phyloP scores from a whole-genome alignment of 2,797 vertebrate genomes.

The Centropyge bicolor region DNA sequence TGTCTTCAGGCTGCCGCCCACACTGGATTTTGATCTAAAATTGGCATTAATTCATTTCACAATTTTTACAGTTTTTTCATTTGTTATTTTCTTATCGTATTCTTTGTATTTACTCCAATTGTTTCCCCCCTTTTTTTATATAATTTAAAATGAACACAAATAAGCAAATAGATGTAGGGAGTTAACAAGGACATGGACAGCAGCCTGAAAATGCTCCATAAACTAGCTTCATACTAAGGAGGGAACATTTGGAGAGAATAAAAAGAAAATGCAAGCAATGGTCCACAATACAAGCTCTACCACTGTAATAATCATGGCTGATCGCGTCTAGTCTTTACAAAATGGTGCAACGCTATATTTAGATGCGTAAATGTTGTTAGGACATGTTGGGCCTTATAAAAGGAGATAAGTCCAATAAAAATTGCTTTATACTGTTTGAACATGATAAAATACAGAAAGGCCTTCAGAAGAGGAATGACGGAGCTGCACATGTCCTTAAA shows the following conservation, averaged over 20 bases:
- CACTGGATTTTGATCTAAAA: too few species aligned
- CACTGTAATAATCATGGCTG: background rate
- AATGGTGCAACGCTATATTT: background rate
- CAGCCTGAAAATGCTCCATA: too few species aligned
- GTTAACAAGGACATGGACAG: too few species aligned
- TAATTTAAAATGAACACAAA: too few species aligned
- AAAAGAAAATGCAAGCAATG: background rate
- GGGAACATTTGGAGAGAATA: too few species aligned
- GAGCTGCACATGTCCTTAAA: background rate
- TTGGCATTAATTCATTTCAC: too few species aligned
- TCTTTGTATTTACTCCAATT: too few species aligned
- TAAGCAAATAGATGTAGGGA: background rate
- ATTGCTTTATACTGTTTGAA: background rate
- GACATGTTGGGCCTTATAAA: background rate
- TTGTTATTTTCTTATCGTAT: too few species aligned
- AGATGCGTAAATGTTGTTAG: background rate
- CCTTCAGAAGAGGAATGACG: too few species aligned
- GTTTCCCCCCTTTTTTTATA: too few species aligned
- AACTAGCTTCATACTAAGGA: too few species aligned
- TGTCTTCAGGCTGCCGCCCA: background rate
- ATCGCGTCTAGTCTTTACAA: background rate
- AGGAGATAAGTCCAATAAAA: background rate
- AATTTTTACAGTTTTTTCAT: too few species aligned
- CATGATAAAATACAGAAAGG: background rate
- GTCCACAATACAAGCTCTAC: background rate